Base-by-base conservation (phyloP, 2,113 vertebrate genomes). In the Hucho hucho region DNA sequence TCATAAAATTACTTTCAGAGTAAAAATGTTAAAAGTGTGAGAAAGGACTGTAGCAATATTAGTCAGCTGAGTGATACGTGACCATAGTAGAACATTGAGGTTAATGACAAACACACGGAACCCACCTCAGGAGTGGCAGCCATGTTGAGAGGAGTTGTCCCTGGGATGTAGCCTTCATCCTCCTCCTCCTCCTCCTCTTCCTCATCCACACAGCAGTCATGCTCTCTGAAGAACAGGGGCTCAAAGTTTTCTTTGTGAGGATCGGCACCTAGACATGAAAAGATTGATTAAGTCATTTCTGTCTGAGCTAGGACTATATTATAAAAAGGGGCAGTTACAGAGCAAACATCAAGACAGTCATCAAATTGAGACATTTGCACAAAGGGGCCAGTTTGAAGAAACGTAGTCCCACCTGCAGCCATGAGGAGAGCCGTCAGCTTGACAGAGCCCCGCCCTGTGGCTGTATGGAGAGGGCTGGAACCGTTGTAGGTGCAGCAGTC, bases 401-500 rank as follows among this genome's bases (percentile, higher is more conserved):
- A 56, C 83, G 69, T 89, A 16, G 1, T 61, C 88, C 74, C 88
- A 98, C 97, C 97, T 92, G 97, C 97, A 61, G 96, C 96, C 90
- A 95, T 96, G 26, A 99, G 94, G 49, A 99, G 94, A 0, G 97
- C 96, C 0, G 95, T 93, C 46, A 99, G 74, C 76, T 95, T 96
- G 69, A 94, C 77, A 2, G 94, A 98, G 66, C 95, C 94, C 72
- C 94, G 93, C 32, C 95, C 97, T 3, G 95, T 95, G 0, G 97
- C 96, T 46, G 96, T 89, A 83, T 99, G 97, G 59, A 98, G 95
- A 3, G 97, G 93, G 1, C 96, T 98, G 14, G 95, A 97, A 69
- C 97, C 96, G 1, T 98, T 95, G 0, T 95, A 99, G 0, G 97
- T 99, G 85, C 94, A 94, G 63, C 93, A 93, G 92, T 99, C 96